Base-by-base conservation (phyloP, 1,140 invertebrate genomes). In the Drosophila miranda region DNA sequence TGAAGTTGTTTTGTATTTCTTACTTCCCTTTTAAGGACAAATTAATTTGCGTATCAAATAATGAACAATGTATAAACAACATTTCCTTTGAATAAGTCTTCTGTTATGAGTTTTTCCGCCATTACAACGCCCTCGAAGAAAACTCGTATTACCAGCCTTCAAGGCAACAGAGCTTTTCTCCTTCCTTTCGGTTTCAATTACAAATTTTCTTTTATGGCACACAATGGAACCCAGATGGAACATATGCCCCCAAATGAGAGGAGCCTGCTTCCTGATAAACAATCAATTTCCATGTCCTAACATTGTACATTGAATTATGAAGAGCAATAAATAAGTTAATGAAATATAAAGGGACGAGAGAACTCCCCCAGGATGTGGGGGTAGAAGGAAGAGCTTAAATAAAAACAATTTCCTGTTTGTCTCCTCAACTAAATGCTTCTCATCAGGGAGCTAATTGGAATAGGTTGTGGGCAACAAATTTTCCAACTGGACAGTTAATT, bases 301-400 rank as follows among this genome's bases (percentile, higher is more conserved):
- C 30, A 43, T 28, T 28, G 21, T 6, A 50, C 45, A 78, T 78
- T 67, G 51, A 73, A 52, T 60, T 67, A 60, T 56, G 60, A 30
- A 23, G 41, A 38, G 55, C 51, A 73, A 73, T 73, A 78, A 78
- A 74, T 60, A 60, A 48, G 51, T 52, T 67, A 73, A 74, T 64
- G 46, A 58, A 45, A 52, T 55, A 48, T 48, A 45, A 13, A 46
- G 44, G 16, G 4, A 1, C 30, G 9, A 23, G 23, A 13, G 11
- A 6, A 21, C 23, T 68, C 30, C 49, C 61, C 45, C 19, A 14
- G 64, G 55, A 42, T 28, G 5, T 34, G 28, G n/a, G 34, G 34
- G 11, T 11, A 13, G 6, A 23, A 9, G 4, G 30, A 9, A 16
- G 50, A 34, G n/a, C 26, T 16, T 6, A 45, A 68, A 67, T 30